phyloP scores from a whole-genome alignment of 2,888 invertebrate genomes.

The Galeruca laticollis region DNA sequence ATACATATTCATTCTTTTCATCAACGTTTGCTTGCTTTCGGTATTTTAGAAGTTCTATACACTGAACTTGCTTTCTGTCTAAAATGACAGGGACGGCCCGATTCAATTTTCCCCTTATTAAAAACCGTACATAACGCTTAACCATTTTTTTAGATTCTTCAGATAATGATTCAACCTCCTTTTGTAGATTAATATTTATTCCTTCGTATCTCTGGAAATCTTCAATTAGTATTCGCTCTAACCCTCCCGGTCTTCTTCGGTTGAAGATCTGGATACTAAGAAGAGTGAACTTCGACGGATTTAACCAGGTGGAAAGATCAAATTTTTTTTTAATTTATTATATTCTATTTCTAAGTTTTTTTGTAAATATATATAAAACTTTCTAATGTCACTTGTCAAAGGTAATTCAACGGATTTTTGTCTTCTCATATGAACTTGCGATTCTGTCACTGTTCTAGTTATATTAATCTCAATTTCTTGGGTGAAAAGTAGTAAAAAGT shows the following conservation, averaged over 20 bases:
- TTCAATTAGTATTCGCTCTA: constrained; percentile 30
- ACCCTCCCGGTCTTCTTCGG: constrained; percentile 32
- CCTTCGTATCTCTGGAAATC: constrained; percentile 29
- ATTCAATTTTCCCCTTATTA: constrained; percentile 24
- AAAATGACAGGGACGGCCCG: constrained; percentile 30
- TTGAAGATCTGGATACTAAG: constrained; percentile 31
- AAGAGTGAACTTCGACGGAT: constrained; percentile 22
- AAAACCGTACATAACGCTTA: constrained; percentile 25
- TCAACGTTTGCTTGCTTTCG: constrained; percentile 23
- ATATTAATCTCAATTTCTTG: constrained; percentile 23
- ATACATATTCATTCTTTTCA: constrained; percentile 24
- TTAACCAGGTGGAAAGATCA: no score
- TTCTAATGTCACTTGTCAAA: constrained; percentile 11
- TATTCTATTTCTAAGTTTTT: no score
- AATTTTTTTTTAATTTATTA: no score
- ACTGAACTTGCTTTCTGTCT: constrained; percentile 8
- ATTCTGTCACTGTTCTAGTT: constrained; percentile 33
- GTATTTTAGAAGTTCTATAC: constrained; percentile 14
- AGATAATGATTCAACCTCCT: constrained; percentile 21
- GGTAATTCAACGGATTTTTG: constrained; percentile 23
- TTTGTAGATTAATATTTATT: constrained; percentile 3
- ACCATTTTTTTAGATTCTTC: constrained; percentile 15
- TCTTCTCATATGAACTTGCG: constrained; percentile 25
- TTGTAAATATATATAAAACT: neutral
- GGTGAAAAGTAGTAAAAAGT: constrained; percentile 26